A percentile compares a stretch with the other conserved stretches of the same genome.
Conservation (phyloP, 2,888 invertebrate genomes). For the Dasysyrphus tricinctus region DNA sequence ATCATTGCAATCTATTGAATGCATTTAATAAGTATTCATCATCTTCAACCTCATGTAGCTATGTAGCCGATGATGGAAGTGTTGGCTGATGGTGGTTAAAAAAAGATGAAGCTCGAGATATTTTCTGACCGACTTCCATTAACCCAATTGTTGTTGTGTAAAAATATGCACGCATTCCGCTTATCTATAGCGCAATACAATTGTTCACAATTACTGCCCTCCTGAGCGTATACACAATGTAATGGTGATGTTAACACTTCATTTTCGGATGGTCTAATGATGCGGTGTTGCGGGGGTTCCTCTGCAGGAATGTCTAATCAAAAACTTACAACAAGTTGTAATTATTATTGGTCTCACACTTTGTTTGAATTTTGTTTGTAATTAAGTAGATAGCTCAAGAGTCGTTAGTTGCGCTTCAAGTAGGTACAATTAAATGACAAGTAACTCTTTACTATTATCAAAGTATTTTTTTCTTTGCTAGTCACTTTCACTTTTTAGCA, state of each 20-base stretch:
- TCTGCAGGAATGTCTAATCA: constrained; percentile 43
- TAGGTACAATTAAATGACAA: constrained; percentile 66
- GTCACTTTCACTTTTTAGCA: constrained; percentile 67
- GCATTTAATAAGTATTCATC: constrained; percentile 68
- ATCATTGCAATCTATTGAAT: constrained; percentile 57
- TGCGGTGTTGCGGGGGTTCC: background rate
- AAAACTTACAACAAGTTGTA: constrained; percentile 27
- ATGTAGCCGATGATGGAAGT: background rate
- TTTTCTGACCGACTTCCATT: constrained; percentile 72
- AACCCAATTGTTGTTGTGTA: constrained; percentile 68
- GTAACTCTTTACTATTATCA: constrained; percentile 52
- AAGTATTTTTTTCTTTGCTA: constrained; percentile 60
- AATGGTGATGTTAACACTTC: constrained; percentile 41
- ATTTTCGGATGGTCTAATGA: constrained; percentile 19
- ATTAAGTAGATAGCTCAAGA: constrained; percentile 49
- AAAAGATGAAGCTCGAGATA: constrained; percentile 61
- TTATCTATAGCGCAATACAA: constrained; percentile 19
- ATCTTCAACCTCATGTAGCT: constrained; percentile 22
- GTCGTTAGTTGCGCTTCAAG: constrained; percentile 57
- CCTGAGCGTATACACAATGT: constrained; percentile 5
- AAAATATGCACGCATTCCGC: constrained; percentile 56
- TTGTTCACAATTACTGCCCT: constrained; percentile 29
- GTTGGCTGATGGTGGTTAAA: background rate
- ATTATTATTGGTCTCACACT: constrained; percentile 25
- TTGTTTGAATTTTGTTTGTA: constrained; percentile 21